Conservation (phyloP, 2,113 vertebrate species). For the Eonycteris spelaea region DNA sequence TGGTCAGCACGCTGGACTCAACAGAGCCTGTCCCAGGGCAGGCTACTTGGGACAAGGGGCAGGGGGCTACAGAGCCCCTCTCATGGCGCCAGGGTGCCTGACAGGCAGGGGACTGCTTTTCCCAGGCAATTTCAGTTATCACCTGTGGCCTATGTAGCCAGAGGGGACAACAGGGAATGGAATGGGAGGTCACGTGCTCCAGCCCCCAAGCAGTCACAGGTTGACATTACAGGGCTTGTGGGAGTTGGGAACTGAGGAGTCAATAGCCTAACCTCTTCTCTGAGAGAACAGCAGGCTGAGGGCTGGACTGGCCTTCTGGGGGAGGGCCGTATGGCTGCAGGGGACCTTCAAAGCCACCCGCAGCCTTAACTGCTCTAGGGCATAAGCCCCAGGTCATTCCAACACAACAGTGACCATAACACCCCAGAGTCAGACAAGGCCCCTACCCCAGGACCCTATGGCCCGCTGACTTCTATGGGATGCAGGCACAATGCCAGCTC, state of each 20-base stretch:
- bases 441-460: background rate
- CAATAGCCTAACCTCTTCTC: background rate
- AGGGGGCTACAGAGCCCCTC: background rate
- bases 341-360: no score
- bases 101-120: background rate
- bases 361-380: background rate
- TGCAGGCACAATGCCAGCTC: background rate
- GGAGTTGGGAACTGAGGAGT: background rate
- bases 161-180: background rate
- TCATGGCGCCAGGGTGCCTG: background rate
- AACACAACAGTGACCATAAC: background rate
- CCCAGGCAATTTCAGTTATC: background rate
- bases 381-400: background rate
- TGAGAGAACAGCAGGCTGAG: background rate
- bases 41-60: no score
- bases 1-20: background rate
- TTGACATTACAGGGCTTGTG: background rate
- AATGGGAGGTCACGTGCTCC: background rate
- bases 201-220: background rate
- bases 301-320: background rate
- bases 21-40: background rate
- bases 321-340: background rate
- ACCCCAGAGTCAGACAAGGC: background rate
- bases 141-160: background rate
- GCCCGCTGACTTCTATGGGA: background rate